phyloP scores from a whole-genome alignment of 2,113 vertebrate species.

The Marmota flaviventris region DNA sequence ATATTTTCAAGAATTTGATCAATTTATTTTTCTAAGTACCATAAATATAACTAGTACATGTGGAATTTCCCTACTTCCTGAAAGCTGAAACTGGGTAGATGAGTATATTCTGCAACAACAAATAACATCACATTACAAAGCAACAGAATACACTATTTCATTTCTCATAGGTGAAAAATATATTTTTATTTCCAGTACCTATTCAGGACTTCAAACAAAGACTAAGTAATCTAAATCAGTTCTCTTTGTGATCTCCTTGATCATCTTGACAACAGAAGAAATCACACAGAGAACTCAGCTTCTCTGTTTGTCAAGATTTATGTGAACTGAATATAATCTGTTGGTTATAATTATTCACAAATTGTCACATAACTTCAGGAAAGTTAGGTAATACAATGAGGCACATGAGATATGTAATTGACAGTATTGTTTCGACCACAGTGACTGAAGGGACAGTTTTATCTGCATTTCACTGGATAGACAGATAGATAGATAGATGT shows the following conservation, averaged over 20 bases:
- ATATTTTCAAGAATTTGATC: conserved; percentile 5
- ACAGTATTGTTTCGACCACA: not conserved
- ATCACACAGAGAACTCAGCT: not conserved
- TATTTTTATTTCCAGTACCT: not conserved
- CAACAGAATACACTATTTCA: not conserved
- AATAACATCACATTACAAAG: not conserved
- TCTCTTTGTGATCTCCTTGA: not conserved
- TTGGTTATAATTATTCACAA: conserved; percentile 18
- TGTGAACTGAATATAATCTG: not conserved
- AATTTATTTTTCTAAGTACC: not conserved
- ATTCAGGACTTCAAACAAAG: not conserved
- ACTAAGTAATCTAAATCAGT: not conserved
- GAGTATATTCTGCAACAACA: not conserved
- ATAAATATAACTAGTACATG: not conserved
- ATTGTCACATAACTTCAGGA: not conserved
- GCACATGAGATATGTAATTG: not conserved
- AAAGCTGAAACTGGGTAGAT: not conserved
- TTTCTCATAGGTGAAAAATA: not conserved
- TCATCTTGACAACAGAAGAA: not conserved
- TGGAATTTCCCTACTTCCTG: not conserved
- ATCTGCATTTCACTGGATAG: not conserved
- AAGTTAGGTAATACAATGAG: not conserved
- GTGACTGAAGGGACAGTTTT: not conserved
- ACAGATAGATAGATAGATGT: not conserved
- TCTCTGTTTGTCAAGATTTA: not conserved